Evolutionary conservation across 2,888 invertebrate species (phyloP), one percentile per base, ranked within the genome.

Genomic region (Coelopa pilipes): DNA sequence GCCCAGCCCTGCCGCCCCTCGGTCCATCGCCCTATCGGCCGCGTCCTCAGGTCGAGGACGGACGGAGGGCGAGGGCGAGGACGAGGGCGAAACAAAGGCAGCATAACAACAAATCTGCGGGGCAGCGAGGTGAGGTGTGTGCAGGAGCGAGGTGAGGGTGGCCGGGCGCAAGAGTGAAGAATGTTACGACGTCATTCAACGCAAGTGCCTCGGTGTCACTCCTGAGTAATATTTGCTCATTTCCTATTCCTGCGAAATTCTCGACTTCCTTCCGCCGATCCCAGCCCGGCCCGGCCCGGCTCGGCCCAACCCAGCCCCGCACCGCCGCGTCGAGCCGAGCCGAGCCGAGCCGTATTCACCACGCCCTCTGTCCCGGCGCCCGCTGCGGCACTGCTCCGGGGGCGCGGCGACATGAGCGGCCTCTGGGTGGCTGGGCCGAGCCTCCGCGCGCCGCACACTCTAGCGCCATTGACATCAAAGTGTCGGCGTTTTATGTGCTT

Each of bases 401-500:
- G 34, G 34, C n/a, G n/a, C n/a, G 34, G 34, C 34, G 34, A 34
- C 34, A 65, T 65, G 1, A 17, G 7, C 17, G 34, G 12, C 63
- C 46, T 15, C 5, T n/a, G n/a, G n/a, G n/a, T 45, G 17, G 34
- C 11, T 19, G 19, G 0, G 55, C 45, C 5, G 15, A 2, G 1
- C 34, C 45, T 63, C 45, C 15, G 15, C 45, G 34, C 34, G 21
- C 19, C 9, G 49, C 66, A 24, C 9, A 15, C n/a, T 9, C 55
- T 34, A 3, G 34, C 45, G 55, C 55, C 21, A 70, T 70, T 70
- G 59, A 60, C 49, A 70, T 70, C 70, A 60, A 70, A 70, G 70
- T 70, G 59, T 60, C 53, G 57, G 55, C 63, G 65, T 71, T 71
- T 65, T 55, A 71, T 71, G 63, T 71, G 17, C 19, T 71, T 65